Evolutionary conservation across 2,113 vertebrate species (phyloP), one percentile per base, ranked within the genome.

Genomic region (Phrynosoma blainvillii): DNA sequence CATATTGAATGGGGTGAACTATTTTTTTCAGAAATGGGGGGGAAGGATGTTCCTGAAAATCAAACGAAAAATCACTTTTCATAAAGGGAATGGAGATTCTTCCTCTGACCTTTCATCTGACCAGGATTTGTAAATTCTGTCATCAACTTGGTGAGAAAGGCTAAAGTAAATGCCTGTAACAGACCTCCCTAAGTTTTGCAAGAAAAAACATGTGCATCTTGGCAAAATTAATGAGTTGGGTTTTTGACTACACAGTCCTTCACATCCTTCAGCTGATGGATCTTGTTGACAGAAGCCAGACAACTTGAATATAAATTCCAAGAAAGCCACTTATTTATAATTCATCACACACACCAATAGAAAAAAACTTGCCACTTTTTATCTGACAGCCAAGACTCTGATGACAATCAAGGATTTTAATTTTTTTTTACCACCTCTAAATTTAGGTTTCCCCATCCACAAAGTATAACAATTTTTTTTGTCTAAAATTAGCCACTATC

Each of bases 401-500:
- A 95, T 94, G 93, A 92, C 89, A 96, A 94, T 95, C 92, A 95
- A 91, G 36, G 87, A 82, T 54, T 92, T 90, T 86, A 87, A 92
- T 90, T 91, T 92, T 76, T 89, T 88, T 32, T 30, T 30, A 70
- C 87, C 90, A 89, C 47, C 91, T 84, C 96, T 94, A 96, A 96
- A 96, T 96, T 96, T 97, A 95, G 94, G 68, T 6, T 88, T 90
- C 54, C 73, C 84, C 92, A 18, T 14, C 82, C 56, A 89, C 90
- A 90, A 92, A 3, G 86, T 91, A 91, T 74, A 92, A 89, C 68
- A 71, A 62, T n/a, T 1, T 7, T 25, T 89, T 92, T 93, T 8
- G 23, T 88, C 92, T 93, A 94, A 96, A 96, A 97, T 95, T 96
- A 97, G 89, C 89, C 62, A 85, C 89, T 90, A 25, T 88, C 85